Conservation (phyloP, 2,113 vertebrate genomes). For the Laticauda laticaudata region DNA sequence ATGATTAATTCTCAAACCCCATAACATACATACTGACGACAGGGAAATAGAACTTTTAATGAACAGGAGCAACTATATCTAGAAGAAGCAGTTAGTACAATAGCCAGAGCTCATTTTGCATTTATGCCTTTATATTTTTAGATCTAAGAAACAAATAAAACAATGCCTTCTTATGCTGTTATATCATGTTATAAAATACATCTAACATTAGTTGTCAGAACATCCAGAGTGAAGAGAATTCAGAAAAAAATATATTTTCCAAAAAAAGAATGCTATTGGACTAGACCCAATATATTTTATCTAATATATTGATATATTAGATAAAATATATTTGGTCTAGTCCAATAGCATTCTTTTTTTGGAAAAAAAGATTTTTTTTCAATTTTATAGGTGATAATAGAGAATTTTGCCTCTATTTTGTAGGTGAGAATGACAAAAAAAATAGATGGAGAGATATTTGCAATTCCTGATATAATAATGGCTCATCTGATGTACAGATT, state of each 20-base stretch:
- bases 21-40: too few species aligned
- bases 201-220: not conserved
- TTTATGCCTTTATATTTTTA: not conserved
- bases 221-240: not conserved
- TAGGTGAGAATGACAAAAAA: not conserved
- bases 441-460: not conserved
- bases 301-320: not conserved
- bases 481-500: accelerated
- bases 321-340: too few species aligned
- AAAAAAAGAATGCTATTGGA: too few species aligned
- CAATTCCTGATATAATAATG: not conserved
- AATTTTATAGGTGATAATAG: too few species aligned
- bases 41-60: too few species aligned
- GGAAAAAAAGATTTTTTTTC: too few species aligned
- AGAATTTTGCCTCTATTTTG: not conserved
- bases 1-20: too few species aligned
- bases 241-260: not conserved
- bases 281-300: not conserved
- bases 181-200: not conserved
- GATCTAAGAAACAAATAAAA: too few species aligned
- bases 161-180: not conserved
- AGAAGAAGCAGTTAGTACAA: not conserved
- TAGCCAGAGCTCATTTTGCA: not conserved
- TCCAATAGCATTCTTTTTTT: too few species aligned
- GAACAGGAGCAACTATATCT: too few species aligned